Percentiles rank a stretch among this genome's conserved stretches.
These are phyloP conservation scores for Pyrochroa serraticornis DNA, from an alignment of 2,888 invertebrate species.

Conservation along the genomic window DNA sequence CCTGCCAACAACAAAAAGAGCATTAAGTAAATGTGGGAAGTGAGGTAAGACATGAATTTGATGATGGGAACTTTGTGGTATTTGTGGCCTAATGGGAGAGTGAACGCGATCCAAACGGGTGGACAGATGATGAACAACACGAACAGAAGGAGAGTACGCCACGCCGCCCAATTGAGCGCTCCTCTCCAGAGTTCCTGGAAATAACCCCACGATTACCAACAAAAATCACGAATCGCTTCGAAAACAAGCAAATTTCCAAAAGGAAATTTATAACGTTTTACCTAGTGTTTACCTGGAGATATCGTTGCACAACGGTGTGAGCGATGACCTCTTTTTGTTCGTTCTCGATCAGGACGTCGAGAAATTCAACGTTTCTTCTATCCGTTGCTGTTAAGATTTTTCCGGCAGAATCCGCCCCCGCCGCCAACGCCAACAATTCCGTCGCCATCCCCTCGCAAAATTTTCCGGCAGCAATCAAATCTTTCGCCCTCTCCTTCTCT, in stretches of 20 bases:
- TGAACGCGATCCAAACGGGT: slow-evolving; percentile 94
- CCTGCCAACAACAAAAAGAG: slow-evolving; percentile 88
- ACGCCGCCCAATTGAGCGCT: slow-evolving; percentile 93
- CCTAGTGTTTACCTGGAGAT: slow-evolving; percentile 82
- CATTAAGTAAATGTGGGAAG: slow-evolving; percentile 98
- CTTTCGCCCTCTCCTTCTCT: slow-evolving; percentile 98
- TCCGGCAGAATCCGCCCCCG: slow-evolving; percentile 93
- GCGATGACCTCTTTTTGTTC: slow-evolving; percentile 98
- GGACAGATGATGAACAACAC: slow-evolving; percentile 92
- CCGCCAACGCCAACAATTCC: slow-evolving; percentile 90
- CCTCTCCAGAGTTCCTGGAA: slow-evolving; percentile 97
- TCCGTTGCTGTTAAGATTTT: slow-evolving; percentile 94
- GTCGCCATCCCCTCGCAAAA: slow-evolving; percentile 99
- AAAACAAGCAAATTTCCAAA: not conserved
- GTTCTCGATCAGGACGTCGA: slow-evolving; percentile 96
- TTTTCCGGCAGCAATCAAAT: slow-evolving; percentile 92
- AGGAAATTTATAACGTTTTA: slow-evolving; percentile 39
- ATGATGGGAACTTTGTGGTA: slow-evolving; percentile 99
- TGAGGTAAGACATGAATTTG: slow-evolving; percentile 99
- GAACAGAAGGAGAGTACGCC: slow-evolving; percentile 92
- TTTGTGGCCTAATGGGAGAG: slow-evolving; percentile 92
- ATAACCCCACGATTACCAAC: slow-evolving; percentile 24
- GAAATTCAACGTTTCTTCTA: slow-evolving; percentile 89
- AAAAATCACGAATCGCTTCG: not conserved
- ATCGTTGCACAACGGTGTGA: slow-evolving; percentile 96